A percentile compares a stretch with the other conserved stretches of the same genome.
Conservation (phyloP, 2,888 invertebrate species). For the Lasioglossum leucozonium region DNA sequence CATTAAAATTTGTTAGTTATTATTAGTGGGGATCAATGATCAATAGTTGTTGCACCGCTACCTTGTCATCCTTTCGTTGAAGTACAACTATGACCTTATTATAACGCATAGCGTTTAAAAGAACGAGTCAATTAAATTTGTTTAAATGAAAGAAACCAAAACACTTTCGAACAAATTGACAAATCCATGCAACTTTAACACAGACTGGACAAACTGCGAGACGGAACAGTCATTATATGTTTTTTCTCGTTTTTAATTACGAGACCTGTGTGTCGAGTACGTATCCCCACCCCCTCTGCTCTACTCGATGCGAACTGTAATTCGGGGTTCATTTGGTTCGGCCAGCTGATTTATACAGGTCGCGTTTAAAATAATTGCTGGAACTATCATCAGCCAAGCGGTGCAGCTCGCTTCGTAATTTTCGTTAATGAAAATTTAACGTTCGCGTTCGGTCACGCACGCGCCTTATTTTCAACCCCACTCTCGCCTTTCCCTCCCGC, state of each 20-base stretch:
- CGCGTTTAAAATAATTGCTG: conserved; percentile 76
- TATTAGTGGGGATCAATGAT: no score
- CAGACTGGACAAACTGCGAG: conserved; percentile 31
- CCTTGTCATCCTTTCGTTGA: no score
- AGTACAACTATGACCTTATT: no score
- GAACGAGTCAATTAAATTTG: not conserved
- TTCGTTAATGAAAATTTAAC: conserved; percentile 79
- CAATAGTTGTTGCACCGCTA: no score
- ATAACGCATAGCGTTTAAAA: not conserved
- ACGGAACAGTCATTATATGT: conserved; percentile 48
- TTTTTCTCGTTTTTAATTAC: conserved; percentile 68
- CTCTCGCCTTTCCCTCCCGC: no score
- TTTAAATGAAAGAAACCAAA: not conserved
- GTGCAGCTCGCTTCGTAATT: conserved; percentile 70
- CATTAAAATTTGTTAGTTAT: no score
- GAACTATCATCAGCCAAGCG: conserved; percentile 58
- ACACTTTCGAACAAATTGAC: conserved; percentile 17
- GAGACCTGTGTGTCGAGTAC: conserved; percentile 26
- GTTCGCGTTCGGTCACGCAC: conserved; percentile 51
- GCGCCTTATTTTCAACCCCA: conserved; percentile 24
- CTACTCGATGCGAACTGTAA: conserved; percentile 49
- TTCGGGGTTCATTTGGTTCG: conserved; percentile 68
- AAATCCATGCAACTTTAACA: conserved; percentile 40
- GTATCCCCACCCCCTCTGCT: conserved; percentile 30
- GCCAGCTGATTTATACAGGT: conserved; percentile 76